Conservation (phyloP, 2,888 invertebrate genomes). For the Polymixis flavicincta region DNA sequence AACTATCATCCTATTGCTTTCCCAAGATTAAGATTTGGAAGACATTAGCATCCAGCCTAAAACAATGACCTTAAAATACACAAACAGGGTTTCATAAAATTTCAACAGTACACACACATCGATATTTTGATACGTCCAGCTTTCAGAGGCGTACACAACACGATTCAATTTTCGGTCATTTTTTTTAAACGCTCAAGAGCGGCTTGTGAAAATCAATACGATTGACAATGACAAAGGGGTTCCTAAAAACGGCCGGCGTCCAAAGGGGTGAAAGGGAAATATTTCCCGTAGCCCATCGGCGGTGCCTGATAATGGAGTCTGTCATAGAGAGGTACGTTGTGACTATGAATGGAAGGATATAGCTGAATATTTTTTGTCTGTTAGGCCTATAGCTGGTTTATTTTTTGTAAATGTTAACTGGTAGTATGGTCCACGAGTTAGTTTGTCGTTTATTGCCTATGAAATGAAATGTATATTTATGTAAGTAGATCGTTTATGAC, state of each 20-base stretch:
- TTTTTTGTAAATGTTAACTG: background rate
- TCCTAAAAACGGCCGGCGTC: constrained; percentile 66
- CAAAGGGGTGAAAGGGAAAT: constrained; percentile 73
- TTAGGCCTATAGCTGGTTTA: background rate
- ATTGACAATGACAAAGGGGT: constrained; percentile 73
- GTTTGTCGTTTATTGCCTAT: background rate
- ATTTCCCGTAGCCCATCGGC: constrained; percentile 74
- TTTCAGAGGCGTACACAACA: constrained; percentile 17
- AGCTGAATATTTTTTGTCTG: background rate
- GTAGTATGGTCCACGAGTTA: background rate
- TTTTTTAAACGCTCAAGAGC: constrained; percentile 48
- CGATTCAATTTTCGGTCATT: constrained; percentile 47
- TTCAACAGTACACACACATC: constrained; percentile 6
- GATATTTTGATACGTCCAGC: constrained; percentile 4
- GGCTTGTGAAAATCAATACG: constrained; percentile 73
- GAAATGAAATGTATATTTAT: too few relatives aligned
- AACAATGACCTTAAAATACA: background rate
- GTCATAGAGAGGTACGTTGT: constrained; percentile 65
- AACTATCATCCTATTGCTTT: background rate
- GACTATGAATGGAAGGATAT: constrained; percentile 63
- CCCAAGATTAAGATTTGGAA: too few relatives aligned
- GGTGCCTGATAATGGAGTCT: constrained; percentile 78
- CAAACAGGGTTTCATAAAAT: constrained; percentile 3
- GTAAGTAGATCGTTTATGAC: too few relatives aligned
- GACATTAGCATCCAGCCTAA: background rate